Evolutionary conservation across 2,888 invertebrate species (phyloP).

Genomic region (Branchellion lobata): DNA sequence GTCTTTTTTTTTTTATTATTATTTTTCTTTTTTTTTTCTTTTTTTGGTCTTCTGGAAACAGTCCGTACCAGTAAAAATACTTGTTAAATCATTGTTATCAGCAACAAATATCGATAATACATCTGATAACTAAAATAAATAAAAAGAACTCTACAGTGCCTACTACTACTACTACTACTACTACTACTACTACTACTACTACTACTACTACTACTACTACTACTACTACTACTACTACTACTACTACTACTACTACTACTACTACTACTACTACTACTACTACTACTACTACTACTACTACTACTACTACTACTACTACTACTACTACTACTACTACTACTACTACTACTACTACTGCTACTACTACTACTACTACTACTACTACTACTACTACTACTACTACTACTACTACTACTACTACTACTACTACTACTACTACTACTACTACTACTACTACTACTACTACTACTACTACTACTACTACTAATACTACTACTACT

Average conservation of each 20-base stretch:
- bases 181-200: slow-evolving; percentile 33
- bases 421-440: not conserved
- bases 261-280: not conserved
- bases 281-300: not conserved
- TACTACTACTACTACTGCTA: not conserved
- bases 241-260: slow-evolving; percentile 30
- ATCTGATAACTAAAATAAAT: not conserved
- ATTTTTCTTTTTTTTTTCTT: not conserved
- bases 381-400: not conserved
- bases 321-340: slow-evolving; percentile 5
- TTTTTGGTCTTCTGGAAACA: not conserved
- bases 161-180: slow-evolving; percentile 28
- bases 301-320: slow-evolving; percentile 10
- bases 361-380: not conserved
- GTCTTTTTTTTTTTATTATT: too few relatives aligned
- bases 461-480: not conserved
- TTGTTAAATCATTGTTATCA: not conserved
- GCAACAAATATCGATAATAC: not conserved
- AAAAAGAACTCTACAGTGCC: not conserved
- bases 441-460: slow-evolving; percentile 15
- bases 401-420: slow-evolving; percentile 1
- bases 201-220: slow-evolving; percentile 31
- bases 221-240: slow-evolving; percentile 20
- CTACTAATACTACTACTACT: not conserved
- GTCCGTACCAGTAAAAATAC: not conserved